These are phyloP conservation scores for Atta texana DNA, from an alignment of 1,140 invertebrate genomes.

Conservation along the genomic window DNA sequence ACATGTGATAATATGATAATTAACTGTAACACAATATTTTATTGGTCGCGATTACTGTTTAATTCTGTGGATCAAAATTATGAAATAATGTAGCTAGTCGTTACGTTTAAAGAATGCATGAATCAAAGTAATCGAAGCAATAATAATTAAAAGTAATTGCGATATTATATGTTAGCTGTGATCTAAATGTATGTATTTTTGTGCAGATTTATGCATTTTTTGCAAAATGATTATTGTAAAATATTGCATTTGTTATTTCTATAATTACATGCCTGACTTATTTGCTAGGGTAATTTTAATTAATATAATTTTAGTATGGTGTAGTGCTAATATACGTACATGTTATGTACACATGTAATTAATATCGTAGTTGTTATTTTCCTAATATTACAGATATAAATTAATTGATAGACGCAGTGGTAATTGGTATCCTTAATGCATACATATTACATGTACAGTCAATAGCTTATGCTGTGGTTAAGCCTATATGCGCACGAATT, in stretches of 20 bases:
- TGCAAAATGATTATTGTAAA: too few relatives aligned
- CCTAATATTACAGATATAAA: background rate
- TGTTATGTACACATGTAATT: background rate
- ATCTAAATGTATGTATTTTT: too few relatives aligned
- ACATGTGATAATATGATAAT: too few relatives aligned
- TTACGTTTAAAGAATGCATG: too few relatives aligned
- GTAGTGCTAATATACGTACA: background rate
- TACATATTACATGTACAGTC: background rate
- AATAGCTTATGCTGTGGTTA: background rate
- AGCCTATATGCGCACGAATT: background rate
- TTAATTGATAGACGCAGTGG: background rate
- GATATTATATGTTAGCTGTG: too few relatives aligned
- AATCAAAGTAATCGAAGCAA: too few relatives aligned
- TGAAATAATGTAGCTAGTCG: too few relatives aligned
- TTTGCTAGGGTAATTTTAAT: background rate
- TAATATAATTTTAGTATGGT: background rate
- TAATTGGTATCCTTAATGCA: background rate
- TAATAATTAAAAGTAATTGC: too few relatives aligned
- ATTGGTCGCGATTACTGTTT: too few relatives aligned
- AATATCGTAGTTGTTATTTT: background rate
- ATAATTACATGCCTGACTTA: background rate
- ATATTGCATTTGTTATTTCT: background rate
- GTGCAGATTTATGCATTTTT: too few relatives aligned
- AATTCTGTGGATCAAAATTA: too few relatives aligned
- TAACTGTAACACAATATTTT: too few relatives aligned